Evolutionary conservation across 2,797 vertebrate genomes (phyloP).

Genomic region (Amblyopsis hoosieri): DNA sequence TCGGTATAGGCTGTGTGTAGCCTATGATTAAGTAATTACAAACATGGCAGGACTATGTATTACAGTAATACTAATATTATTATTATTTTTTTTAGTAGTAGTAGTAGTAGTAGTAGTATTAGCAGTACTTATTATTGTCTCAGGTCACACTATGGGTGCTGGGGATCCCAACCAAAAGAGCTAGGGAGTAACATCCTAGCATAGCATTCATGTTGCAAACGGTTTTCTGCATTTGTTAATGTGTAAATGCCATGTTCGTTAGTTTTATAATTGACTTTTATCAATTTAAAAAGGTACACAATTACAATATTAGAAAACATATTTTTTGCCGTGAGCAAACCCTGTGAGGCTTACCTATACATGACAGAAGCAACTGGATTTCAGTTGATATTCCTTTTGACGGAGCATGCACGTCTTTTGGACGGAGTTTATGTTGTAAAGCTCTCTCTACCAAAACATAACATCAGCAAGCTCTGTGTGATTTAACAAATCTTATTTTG

Average conservation of each 20-base stretch:
- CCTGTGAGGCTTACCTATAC: background rate
- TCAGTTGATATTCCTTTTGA: constrained; percentile 1
- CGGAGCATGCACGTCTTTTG: constrained; percentile 13
- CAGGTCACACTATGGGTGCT: background rate
- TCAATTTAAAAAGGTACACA: no score
- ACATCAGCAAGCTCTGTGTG: constrained; percentile 30
- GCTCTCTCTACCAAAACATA: constrained; percentile 35
- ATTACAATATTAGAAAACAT: no score
- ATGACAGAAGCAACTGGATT: background rate
- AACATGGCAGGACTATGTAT: no score
- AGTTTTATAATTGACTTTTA: background rate
- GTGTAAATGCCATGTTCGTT: background rate
- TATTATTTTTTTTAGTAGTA: background rate
- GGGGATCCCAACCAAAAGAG: no score
- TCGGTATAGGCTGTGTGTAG: no score
- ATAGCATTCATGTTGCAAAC: background rate
- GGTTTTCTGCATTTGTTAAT: background rate
- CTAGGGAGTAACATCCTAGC: background rate
- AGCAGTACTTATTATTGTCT: background rate
- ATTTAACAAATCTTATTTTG: constrained; percentile 55
- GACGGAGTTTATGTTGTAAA: constrained; percentile 7
- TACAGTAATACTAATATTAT: background rate
- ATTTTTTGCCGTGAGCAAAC: background rate
- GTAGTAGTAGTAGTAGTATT: background rate
- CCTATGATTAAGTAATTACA: background rate